These are phyloP conservation scores for Helobdella robusta DNA, from an alignment of 2,888 invertebrate species.

Conservation along the genomic window DNA sequence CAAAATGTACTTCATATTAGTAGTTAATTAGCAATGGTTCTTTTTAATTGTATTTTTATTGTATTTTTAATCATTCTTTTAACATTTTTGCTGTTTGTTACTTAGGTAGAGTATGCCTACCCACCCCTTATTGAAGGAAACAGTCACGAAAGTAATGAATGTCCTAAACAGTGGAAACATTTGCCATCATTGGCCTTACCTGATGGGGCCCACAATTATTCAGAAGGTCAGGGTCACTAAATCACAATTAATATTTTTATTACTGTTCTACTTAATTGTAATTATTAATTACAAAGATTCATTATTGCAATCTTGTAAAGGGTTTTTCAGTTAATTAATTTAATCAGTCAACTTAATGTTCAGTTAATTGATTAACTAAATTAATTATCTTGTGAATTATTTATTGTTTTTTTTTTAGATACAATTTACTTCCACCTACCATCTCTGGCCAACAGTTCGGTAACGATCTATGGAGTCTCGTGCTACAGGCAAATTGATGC, in stretches of 20 bases:
- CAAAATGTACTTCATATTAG: too few relatives aligned
- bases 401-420: constrained; percentile 53
- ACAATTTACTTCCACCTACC: constrained; percentile 92
- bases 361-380: background rate
- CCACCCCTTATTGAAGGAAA: constrained; percentile 71
- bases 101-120: constrained; percentile 70
- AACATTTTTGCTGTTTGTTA: background rate
- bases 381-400: background rate
- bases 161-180: constrained; percentile 86
- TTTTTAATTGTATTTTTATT: too few relatives aligned
- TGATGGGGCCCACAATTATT: constrained; percentile 93
- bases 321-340: background rate
- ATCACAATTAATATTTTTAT: background rate
- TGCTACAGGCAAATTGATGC: constrained; percentile 95
- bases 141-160: constrained; percentile 60
- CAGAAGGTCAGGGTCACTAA: constrained; percentile 55
- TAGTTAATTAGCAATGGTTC: too few relatives aligned
- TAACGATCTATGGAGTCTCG: constrained; percentile 82
- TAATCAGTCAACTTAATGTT: background rate
- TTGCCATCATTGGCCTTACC: constrained; percentile 90
- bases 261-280: constrained; percentile 1
- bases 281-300: background rate
- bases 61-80: too few relatives aligned
- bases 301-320: background rate
- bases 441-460: constrained; percentile 60